Conservation (phyloP, 2,888 invertebrate species). For the Nomada goodeniana region DNA sequence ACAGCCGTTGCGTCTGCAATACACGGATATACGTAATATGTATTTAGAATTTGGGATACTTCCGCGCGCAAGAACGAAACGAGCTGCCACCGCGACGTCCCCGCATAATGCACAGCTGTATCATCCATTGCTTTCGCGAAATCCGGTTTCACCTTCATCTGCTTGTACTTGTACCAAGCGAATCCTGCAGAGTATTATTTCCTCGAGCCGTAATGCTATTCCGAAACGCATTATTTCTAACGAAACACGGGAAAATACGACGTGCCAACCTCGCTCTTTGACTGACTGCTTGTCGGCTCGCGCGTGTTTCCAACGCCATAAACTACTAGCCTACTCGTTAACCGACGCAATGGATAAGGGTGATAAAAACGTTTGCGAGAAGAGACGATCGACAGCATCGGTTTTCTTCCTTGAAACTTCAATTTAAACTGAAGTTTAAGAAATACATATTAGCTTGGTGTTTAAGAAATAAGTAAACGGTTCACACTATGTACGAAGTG, state of each 20-base stretch:
- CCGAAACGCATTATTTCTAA: constrained; percentile 30
- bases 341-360: too few species aligned
- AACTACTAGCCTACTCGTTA: too few species aligned
- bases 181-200: constrained; percentile 34
- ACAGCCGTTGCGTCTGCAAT: too few species aligned
- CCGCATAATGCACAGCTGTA: constrained; percentile 24
- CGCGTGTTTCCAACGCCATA: not conserved
- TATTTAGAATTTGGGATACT: constrained; percentile 6
- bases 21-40: too few species aligned
- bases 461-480: too few species aligned
- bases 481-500: too few species aligned
- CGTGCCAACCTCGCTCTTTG: not conserved
- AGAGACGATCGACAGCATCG: too few species aligned
- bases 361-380: too few species aligned
- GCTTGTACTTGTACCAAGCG: not conserved
- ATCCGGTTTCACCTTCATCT: constrained; percentile 26
- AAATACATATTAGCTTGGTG: too few species aligned
- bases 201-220: constrained; percentile 31
- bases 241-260: constrained; percentile 19
- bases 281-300: not conserved
- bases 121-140: constrained; percentile 29
- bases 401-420: too few species aligned
- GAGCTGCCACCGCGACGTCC: not conserved
- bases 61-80: not conserved
- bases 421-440: too few species aligned